Evolutionary conservation across 1,140 invertebrate genomes (phyloP).

Genomic region (Paramacrobiotus metropolitanus): DNA sequence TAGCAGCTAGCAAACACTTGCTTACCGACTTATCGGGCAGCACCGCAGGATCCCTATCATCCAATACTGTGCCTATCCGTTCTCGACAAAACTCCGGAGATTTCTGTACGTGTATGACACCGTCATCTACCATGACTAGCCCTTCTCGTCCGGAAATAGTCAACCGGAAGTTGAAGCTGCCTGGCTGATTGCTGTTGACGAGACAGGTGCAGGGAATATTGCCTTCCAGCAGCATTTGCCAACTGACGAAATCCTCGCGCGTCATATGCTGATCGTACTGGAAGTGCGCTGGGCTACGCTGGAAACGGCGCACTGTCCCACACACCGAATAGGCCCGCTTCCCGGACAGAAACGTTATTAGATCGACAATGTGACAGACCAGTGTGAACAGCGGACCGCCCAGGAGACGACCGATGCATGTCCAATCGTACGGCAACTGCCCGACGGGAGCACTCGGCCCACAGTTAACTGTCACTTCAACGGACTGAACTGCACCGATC

Average conservation of each 20-base stretch:
- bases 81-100: not conserved
- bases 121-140: not conserved
- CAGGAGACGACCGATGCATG: not conserved
- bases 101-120: not conserved
- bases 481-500: not conserved
- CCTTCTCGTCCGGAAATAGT: not conserved
- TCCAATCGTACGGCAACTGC: not conserved
- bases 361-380: not conserved
- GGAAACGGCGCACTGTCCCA: not conserved
- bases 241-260: not conserved
- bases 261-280: not conserved
- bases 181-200: not conserved
- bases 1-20: too few relatives aligned
- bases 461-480: not conserved
- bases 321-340: not conserved
- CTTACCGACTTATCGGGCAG: not conserved
- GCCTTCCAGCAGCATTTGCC: not conserved
- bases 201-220: not conserved
- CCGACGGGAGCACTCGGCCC: not conserved
- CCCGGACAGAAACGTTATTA: not conserved
- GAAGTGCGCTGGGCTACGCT: not conserved
- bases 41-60: not conserved
- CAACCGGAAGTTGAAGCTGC: not conserved
- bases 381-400: not conserved
- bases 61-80: not conserved